Percentiles rank a stretch among this genome's conserved stretches.
Conservation (phyloP, 2,797 vertebrate species). For the Sylvia borin region DNA sequence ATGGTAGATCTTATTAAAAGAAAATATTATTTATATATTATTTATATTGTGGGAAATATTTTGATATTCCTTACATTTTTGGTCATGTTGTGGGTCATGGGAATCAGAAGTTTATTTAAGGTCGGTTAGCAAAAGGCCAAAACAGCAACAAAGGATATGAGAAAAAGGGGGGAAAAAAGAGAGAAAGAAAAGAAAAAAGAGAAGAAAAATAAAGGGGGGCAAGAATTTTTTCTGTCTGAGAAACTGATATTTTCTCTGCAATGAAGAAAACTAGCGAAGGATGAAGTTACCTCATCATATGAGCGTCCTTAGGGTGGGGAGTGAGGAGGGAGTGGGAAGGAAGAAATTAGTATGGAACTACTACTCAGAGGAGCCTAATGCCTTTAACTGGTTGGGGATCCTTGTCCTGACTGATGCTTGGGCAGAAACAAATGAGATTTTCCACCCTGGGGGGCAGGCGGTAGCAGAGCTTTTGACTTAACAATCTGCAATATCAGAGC, state of each 20-base stretch:
- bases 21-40: background rate
- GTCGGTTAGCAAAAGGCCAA: background rate
- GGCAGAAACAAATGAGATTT: conserved; percentile 25
- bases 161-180: fast-evolving
- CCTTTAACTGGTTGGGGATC: background rate
- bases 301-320: background rate
- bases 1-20: background rate
- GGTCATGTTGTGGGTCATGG: background rate
- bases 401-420: background rate
- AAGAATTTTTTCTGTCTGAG: background rate
- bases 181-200: background rate
- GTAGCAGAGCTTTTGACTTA: background rate
- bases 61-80: background rate
- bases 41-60: background rate
- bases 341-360: conserved; percentile 36
- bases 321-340: background rate
- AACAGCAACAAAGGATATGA: background rate
- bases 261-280: conserved; percentile 59
- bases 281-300: conserved; percentile 53
- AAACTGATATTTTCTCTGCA: conserved; percentile 42
- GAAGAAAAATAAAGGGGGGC: background rate
- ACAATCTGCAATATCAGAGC: background rate
- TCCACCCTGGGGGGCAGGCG: background rate
- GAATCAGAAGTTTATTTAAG: conserved; percentile 9
- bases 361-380: conserved; percentile 24